Evolutionary conservation across 1,140 invertebrate species (phyloP).

Genomic region (Stegodyphus dumicola): DNA sequence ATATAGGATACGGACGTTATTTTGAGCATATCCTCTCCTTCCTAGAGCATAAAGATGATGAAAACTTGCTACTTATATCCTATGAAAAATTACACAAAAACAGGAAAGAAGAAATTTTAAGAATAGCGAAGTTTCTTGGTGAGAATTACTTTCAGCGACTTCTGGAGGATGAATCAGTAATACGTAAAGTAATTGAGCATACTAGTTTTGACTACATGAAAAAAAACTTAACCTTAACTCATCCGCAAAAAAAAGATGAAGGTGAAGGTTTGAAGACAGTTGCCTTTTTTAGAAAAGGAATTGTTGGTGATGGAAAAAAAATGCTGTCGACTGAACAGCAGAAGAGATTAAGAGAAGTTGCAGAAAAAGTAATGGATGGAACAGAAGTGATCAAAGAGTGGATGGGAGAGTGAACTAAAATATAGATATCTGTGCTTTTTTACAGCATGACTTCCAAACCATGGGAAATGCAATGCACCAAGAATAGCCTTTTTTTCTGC

Average conservation of each 20-base stretch:
- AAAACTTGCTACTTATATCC: slow-evolving; percentile 63
- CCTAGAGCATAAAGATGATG: slow-evolving; percentile 60
- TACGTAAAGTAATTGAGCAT: slow-evolving; percentile 23
- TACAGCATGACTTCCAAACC: too few relatives aligned
- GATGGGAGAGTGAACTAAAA: background rate
- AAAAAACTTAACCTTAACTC: slow-evolving; percentile 3
- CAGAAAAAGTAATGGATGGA: slow-evolving; percentile 8
- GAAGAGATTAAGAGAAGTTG: background rate
- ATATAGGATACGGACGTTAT: slow-evolving; percentile 52
- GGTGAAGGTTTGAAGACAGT: background rate
- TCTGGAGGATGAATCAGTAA: background rate
- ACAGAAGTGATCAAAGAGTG: slow-evolving; percentile 30
- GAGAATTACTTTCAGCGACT: slow-evolving; percentile 40
- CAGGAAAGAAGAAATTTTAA: slow-evolving; percentile 4
- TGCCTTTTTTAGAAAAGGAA: slow-evolving; percentile 41
- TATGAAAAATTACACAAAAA: slow-evolving; percentile 63
- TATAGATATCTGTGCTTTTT: background rate
- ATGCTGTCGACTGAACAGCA: slow-evolving; percentile 4
- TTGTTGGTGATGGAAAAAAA: slow-evolving; percentile 39
- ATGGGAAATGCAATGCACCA: too few relatives aligned
- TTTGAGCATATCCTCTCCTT: slow-evolving; percentile 66
- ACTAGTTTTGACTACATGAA: slow-evolving; percentile 56
- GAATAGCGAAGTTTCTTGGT: slow-evolving; percentile 67
- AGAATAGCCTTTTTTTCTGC: too few relatives aligned
- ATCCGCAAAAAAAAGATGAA: background rate